Evolutionary conservation across 92 coral and sea anemone species (phyloP), one percentile per base, ranked within the genome.

Genomic region (Palythoa grandis): DNA sequence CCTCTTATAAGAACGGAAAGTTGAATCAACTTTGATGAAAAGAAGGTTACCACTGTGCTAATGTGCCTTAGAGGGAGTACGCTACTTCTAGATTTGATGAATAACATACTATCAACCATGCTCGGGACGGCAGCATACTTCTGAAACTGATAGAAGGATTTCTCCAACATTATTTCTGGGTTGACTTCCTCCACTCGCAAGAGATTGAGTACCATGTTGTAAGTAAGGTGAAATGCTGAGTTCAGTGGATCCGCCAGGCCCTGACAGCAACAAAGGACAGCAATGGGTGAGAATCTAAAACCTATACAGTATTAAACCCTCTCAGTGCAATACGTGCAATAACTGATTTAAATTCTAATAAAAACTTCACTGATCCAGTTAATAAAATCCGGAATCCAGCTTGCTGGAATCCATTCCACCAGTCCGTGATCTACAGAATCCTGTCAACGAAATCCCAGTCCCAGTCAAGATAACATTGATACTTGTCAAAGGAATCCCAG

Each of bases 131-230:
- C 93, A 0, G 96, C 92, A 84, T 96, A 96, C 87, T 96, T 96
- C 90, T 96, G 99, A 82, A 95, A 96, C 86, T 96, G 99, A 74
- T 95, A 91, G 88, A 96, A 96, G 1, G 99, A 96, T 73, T 90
- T 86, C 70, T 96, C 99, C 88, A 96, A 74, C 99, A 96, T 96
- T 38, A 96, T 96, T 90, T 96, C 99, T 0, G 99, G 99, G 84
- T 96, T 96, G 11, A 96, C 98, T 90, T 96, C 99, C 80, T 96
- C 99, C 24, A 96, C 99, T 58, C 99, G 88, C 65, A 96, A 91
- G 43, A 96, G 89, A 89, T 96, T 96, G 52, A 96, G 86, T 60
- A 96, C 99, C 99, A 96, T 96, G 87, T 96, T 96, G 90, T 96
- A 96, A 0, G 99, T 96, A 7, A 96, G 90, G 85, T 95, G 98